Evolutionary conservation across 1,140 invertebrate genomes (phyloP).

Genomic region (Eumaeus atala): DNA sequence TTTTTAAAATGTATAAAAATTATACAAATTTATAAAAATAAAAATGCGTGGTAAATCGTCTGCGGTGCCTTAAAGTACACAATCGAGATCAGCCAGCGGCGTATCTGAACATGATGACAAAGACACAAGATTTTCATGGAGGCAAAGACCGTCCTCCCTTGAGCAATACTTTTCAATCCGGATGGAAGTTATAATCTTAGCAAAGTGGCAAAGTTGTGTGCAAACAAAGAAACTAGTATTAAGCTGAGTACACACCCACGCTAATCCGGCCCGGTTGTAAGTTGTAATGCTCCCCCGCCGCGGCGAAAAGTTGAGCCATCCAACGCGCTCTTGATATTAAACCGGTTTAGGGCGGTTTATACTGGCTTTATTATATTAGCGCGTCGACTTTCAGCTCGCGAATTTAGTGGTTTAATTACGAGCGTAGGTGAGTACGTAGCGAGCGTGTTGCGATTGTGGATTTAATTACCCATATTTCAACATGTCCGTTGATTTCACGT

Average conservation of each 20-base stretch:
- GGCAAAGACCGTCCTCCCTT: slow-evolving; percentile 3
- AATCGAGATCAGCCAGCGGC: background rate
- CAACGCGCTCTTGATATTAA: slow-evolving; percentile 60
- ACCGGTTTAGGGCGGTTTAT: slow-evolving; percentile 63
- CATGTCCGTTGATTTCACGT: slow-evolving; percentile 12
- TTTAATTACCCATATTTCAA: slow-evolving; percentile 35
- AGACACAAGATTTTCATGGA: slow-evolving; percentile 6
- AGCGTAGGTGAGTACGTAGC: slow-evolving; percentile 31
- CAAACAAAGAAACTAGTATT: slow-evolving; percentile 53
- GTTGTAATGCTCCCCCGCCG: slow-evolving; percentile 42
- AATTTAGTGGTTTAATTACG: slow-evolving; percentile 59
- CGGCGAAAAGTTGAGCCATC: slow-evolving; percentile 54
- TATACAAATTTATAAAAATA: no score
- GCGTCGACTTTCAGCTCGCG: slow-evolving; percentile 48
- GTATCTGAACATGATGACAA: background rate
- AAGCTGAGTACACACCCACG: slow-evolving; percentile 49
- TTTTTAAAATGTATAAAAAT: no score
- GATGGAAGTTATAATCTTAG: slow-evolving; percentile 12
- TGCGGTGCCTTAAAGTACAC: background rate
- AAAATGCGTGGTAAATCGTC: background rate
- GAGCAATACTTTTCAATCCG: slow-evolving; percentile 12
- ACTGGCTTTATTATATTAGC: slow-evolving; percentile 69
- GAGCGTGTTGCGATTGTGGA: slow-evolving; percentile 29
- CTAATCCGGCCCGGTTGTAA: slow-evolving; percentile 49
- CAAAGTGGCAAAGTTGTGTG: slow-evolving; percentile 20